Evolutionary conservation across 2,113 vertebrate genomes (phyloP), one percentile per base, ranked within the genome.

Genomic region (Bucco capensis): DNA sequence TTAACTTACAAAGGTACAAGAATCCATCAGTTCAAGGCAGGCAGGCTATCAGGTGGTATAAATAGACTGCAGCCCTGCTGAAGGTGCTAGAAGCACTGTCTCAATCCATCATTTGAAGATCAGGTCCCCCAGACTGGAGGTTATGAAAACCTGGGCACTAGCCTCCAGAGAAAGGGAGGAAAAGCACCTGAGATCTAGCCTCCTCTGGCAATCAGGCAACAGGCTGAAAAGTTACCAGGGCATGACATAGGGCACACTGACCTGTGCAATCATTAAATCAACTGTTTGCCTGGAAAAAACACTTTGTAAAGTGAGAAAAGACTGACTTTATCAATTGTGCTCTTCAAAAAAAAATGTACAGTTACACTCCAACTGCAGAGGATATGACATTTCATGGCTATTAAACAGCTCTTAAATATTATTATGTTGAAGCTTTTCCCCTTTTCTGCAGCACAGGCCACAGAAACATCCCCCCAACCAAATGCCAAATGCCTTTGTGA

Each of bases 1-100:
- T 89, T 93, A 71, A 82, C 76, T 89, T 92, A 58, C 82, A 92
- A 84, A 93, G 81, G 73, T 70, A 89, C 71, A 93, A 86, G 95
- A 81, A 30, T 40, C 58, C 64, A 90, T 86, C 83, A 77, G 51
- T 71, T 90, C 82, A 81, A 91, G 72, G 11, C 65, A 69, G 74
- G 25, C 35, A n/a, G n/a, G n/a, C n/a, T n/a, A 87, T 57, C 31
- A 57, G 75, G 35, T 7, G 37, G 28, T 66, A 89, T 50, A 95
- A 91, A 88, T 57, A 83, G 91, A 79, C 65, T 2, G 10, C 7
- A 49, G 57, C 12, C n/a, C 21, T 2, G 3, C 2, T 49, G 28
- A 96, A 78, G n/a, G 75, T 65, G 37, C 42, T 78, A 8, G 12
- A 66, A 81, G 62, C 47, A 35, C 19, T 5, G 4, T 25, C 42